Percentiles rank a stretch among this genome's conserved stretches.
phyloP scores from a whole-genome alignment of 2,113 vertebrate genomes.

The Pitta sordida region DNA sequence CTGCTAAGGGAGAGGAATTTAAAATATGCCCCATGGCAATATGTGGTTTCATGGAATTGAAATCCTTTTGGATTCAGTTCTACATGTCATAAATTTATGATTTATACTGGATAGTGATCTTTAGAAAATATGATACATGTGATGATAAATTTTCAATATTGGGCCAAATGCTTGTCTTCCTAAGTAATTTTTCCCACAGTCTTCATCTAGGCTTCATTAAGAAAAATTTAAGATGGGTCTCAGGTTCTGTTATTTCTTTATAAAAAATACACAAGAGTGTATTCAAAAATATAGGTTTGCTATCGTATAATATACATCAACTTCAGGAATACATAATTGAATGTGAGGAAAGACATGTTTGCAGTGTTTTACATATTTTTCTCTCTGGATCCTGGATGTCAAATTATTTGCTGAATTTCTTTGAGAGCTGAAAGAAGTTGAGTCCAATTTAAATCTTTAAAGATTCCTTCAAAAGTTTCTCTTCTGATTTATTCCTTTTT shows the following conservation, averaged over 20 bases:
- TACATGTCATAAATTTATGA: not conserved
- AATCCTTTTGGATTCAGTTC: not conserved
- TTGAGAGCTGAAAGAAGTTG: not conserved
- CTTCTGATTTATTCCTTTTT: not conserved
- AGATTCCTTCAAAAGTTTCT: not conserved
- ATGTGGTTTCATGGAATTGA: not conserved
- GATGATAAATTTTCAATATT: not conserved
- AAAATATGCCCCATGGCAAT: not conserved
- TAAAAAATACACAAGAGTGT: not conserved
- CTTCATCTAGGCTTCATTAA: not conserved
- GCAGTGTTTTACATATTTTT: not conserved
- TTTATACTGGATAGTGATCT: not conserved
- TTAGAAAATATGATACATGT: not conserved
- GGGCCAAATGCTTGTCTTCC: not conserved
- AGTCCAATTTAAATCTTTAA: not conserved
- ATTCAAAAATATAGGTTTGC: not conserved
- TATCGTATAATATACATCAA: not conserved
- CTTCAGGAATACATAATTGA: not conserved
- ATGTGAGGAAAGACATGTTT: not conserved
- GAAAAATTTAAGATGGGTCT: not conserved
- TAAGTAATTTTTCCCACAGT: not conserved
- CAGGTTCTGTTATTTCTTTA: not conserved
- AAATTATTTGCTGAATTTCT: not conserved
- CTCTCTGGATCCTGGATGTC: not conserved
- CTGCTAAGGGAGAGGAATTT: not conserved